A percentile compares a stretch with the other conserved stretches of the same genome.
Conservation (phyloP, 2,888 invertebrate species). For the Cantharis rufa region DNA sequence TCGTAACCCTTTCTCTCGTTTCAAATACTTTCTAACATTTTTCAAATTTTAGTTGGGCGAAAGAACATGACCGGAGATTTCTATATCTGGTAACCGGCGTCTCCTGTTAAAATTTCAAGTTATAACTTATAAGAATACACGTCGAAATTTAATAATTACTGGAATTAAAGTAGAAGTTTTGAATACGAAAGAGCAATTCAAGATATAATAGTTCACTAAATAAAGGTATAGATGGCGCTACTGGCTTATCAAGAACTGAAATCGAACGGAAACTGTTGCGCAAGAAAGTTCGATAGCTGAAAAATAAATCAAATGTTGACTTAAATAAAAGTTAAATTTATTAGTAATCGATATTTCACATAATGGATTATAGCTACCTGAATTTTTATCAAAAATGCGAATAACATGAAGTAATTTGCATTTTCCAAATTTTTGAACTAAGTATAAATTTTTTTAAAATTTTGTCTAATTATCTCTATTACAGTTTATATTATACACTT, state of each 20-base stretch:
- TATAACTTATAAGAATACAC: no score
- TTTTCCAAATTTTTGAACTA: not conserved
- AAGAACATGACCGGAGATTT: no score
- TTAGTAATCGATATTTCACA: not conserved
- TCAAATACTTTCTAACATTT: no score
- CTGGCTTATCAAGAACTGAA: not conserved
- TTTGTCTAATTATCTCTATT: not conserved
- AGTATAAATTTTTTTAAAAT: no score
- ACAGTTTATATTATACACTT: not conserved
- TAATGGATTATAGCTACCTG: not conserved
- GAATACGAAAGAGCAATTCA: not conserved
- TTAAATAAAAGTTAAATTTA: not conserved
- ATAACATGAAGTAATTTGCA: not conserved
- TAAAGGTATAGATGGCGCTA: not conserved
- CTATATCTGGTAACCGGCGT: no score
- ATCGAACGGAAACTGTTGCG: not conserved
- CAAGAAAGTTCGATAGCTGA: not conserved
- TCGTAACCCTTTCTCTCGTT: no score
- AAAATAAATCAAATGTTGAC: not conserved
- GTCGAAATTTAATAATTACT: not conserved
- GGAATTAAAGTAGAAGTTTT: not conserved
- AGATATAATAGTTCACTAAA: not conserved
- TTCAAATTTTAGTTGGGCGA: no score
- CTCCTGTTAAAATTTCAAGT: no score
- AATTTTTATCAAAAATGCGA: not conserved